Conservation (phyloP, 2,888 invertebrate species). For the Leptopilina myrica region DNA sequence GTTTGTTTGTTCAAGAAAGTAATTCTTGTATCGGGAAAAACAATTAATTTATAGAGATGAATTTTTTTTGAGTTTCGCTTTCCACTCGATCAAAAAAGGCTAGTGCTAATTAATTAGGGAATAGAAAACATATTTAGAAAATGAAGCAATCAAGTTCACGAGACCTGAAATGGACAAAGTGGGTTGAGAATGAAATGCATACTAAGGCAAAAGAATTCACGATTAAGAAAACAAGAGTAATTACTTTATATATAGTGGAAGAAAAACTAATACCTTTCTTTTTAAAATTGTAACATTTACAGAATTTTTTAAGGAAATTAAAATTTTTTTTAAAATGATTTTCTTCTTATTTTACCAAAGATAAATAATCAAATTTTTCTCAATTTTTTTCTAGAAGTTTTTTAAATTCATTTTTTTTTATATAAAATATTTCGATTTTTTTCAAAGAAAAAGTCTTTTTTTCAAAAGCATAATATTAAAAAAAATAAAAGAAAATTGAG, state of each 20-base stretch:
- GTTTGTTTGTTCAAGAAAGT: too few relatives aligned
- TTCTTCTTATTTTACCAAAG: too few relatives aligned
- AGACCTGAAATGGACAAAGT: constrained; percentile 18
- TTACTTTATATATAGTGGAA: constrained; percentile 20
- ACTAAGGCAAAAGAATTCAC: constrained; percentile 20
- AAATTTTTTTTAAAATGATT: too few relatives aligned
- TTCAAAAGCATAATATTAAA: too few relatives aligned
- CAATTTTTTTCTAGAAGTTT: too few relatives aligned
- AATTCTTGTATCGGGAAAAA: neutral
- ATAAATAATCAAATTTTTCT: too few relatives aligned
- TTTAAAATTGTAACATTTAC: neutral
- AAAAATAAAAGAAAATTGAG: too few relatives aligned
- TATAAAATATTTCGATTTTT: too few relatives aligned
- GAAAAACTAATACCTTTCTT: neutral
- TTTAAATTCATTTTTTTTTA: too few relatives aligned
- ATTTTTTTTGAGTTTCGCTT: constrained; percentile 7
- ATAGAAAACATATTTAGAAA: constrained; percentile 25
- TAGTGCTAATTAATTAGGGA: neutral
- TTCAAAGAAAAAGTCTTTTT: too few relatives aligned
- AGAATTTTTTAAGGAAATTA: too few relatives aligned
- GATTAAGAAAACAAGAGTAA: neutral
- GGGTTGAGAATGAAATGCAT: neutral
- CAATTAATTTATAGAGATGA: neutral
- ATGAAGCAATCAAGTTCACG: constrained; percentile 35
- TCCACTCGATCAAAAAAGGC: neutral